These are phyloP conservation scores for Meteorus cinctellus DNA, from an alignment of 2,888 invertebrate genomes.

Conservation along the genomic window DNA sequence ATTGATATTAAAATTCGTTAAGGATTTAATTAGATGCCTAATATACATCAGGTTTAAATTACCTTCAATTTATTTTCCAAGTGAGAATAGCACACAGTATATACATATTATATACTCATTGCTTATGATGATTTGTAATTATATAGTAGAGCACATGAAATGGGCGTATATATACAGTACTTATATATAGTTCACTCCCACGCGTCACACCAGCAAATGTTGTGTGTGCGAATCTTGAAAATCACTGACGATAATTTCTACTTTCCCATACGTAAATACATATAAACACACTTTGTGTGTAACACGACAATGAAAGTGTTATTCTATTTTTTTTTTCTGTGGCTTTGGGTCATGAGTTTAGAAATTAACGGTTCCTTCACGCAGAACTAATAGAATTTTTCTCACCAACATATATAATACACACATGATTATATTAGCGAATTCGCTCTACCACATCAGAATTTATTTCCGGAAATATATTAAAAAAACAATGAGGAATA, in stretches of 20 bases:
- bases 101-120: not conserved
- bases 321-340: constrained; percentile 24
- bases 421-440: constrained; percentile 18
- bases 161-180: constrained; percentile 12
- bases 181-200: constrained; percentile 26
- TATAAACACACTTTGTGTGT: not conserved
- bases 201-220: constrained; percentile 16
- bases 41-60: constrained; percentile 2
- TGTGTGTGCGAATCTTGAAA: constrained; percentile 19
- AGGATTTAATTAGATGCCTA: not conserved
- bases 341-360: constrained; percentile 46
- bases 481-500: not conserved
- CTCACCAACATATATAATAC: constrained; percentile 12
- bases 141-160: constrained; percentile 31
- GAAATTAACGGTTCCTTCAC: constrained; percentile 40
- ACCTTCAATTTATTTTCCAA: constrained; percentile 27
- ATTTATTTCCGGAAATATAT: constrained; percentile 29
- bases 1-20: constrained; percentile 7
- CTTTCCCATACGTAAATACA: constrained; percentile 21
- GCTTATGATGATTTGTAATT: constrained; percentile 21
- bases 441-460: not conserved
- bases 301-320: constrained; percentile 43
- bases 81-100: not conserved
- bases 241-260: constrained; percentile 19
- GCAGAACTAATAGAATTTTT: constrained; percentile 33